These are phyloP conservation scores for Pterostichus madidus DNA, from an alignment of 2,888 invertebrate genomes.

Conservation along the genomic window DNA sequence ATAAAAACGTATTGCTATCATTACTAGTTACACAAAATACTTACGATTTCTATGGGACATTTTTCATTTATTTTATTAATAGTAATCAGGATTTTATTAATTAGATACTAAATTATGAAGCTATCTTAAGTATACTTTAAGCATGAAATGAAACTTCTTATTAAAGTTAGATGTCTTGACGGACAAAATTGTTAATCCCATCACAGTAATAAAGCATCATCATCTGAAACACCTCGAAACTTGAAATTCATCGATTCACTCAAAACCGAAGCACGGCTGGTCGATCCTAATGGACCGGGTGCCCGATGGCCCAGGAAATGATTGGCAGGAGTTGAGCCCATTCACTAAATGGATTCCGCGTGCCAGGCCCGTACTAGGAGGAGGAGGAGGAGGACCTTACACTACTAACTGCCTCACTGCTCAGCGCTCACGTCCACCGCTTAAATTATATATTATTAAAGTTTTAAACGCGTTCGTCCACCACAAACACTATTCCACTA, in stretches of 20 bases:
- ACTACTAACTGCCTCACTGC: constrained; percentile 30
- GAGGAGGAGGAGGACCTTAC: constrained; percentile 4
- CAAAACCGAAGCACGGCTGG: neutral
- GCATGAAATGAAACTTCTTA: too few relatives aligned
- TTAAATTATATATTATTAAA: constrained; percentile 66
- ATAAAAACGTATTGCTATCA: too few relatives aligned
- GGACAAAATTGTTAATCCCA: neutral
- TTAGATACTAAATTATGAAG: too few relatives aligned
- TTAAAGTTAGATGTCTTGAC: too few relatives aligned
- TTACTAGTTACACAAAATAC: too few relatives aligned
- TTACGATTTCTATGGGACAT: too few relatives aligned
- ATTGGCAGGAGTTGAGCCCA: constrained; percentile 50
- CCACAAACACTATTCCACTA: neutral
- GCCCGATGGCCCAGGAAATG: constrained; percentile 47
- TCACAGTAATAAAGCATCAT: neutral
- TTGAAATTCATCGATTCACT: constrained; percentile 13
- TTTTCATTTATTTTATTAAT: too few relatives aligned
- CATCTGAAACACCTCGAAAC: neutral
- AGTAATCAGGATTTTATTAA: too few relatives aligned
- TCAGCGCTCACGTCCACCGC: constrained; percentile 38
- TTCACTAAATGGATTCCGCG: constrained; percentile 54
- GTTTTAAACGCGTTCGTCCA: constrained; percentile 59
- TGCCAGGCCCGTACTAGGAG: constrained; percentile 44
- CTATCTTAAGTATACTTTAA: too few relatives aligned
- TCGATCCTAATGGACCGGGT: constrained; percentile 50